Evolutionary conservation across 2,797 vertebrate genomes (phyloP).

Genomic region (Hydrocynus forskahlii): DNA sequence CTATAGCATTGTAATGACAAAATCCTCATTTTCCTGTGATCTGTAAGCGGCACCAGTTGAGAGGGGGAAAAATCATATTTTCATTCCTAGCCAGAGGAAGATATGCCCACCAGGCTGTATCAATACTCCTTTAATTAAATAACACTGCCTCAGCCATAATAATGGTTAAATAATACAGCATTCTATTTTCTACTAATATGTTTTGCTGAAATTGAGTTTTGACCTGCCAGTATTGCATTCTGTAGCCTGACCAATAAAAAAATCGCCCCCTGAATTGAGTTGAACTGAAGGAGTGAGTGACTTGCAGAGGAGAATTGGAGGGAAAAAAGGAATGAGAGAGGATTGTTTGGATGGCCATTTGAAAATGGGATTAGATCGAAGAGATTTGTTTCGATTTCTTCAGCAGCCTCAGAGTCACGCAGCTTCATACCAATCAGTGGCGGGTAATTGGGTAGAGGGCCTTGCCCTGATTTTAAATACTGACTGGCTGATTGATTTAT

Average conservation of each 20-base stretch:
- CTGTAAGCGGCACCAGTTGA: no score
- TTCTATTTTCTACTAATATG: constrained; percentile 38
- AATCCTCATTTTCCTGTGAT: no score
- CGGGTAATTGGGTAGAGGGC: constrained; percentile 16
- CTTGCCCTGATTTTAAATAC: not conserved
- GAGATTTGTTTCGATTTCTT: constrained; percentile 18
- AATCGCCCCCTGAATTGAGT: not conserved
- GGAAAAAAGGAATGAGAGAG: not conserved
- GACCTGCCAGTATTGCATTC: constrained; percentile 25
- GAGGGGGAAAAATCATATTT: no score
- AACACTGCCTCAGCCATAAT: constrained; percentile 35
- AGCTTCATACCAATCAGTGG: not conserved
- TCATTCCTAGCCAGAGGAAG: not conserved
- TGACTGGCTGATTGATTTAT: constrained; percentile 19
- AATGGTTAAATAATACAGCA: constrained; percentile 45
- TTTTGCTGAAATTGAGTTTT: constrained; percentile 43
- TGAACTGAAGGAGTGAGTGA: constrained; percentile 26
- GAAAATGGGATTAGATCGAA: constrained; percentile 8
- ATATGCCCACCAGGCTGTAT: constrained; percentile 32
- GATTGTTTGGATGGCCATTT: constrained; percentile 20
- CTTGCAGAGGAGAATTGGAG: not conserved
- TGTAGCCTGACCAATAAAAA: constrained; percentile 11
- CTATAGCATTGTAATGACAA: no score
- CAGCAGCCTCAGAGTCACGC: not conserved
- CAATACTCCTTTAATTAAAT: constrained; percentile 46